These are phyloP conservation scores for Coenobita brevimanus DNA, from an alignment of 1,140 invertebrate genomes.

Conservation along the genomic window DNA sequence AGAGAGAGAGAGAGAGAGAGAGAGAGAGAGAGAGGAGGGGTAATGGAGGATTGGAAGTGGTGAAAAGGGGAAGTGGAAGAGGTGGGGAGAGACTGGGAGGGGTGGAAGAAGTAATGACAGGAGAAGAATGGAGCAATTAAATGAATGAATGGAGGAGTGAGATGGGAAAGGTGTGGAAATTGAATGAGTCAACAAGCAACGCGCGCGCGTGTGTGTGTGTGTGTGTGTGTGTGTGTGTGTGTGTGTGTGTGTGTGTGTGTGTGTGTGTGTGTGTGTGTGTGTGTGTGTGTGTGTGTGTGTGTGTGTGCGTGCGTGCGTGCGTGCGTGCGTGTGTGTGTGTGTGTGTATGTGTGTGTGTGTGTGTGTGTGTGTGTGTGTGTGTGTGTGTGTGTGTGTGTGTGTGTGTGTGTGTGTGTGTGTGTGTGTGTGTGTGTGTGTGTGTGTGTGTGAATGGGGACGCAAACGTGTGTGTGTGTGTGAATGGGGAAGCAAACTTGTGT, in stretches of 20 bases:
- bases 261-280: too few species aligned
- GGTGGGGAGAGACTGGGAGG: neutral
- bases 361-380: neutral
- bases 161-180: neutral
- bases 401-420: too few species aligned
- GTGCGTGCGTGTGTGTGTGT: neutral
- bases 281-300: constrained; percentile 11
- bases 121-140: neutral
- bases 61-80: neutral
- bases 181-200: neutral
- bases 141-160: neutral
- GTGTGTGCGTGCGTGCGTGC: neutral
- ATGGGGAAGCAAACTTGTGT: too few species aligned
- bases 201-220: constrained; percentile 10
- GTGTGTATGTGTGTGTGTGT: neutral
- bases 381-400: neutral
- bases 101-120: neutral
- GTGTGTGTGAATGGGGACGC: too few species aligned
- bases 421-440: neutral
- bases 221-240: constrained; percentile 29
- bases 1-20: constrained; percentile 22
- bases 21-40: constrained; percentile 15
- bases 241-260: constrained; percentile 12
- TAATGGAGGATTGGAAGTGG: too few species aligned
- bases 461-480: too few species aligned